Evolutionary conservation across 2,888 invertebrate genomes (phyloP).

Genomic region (Zaprionus bogoriensis): DNA sequence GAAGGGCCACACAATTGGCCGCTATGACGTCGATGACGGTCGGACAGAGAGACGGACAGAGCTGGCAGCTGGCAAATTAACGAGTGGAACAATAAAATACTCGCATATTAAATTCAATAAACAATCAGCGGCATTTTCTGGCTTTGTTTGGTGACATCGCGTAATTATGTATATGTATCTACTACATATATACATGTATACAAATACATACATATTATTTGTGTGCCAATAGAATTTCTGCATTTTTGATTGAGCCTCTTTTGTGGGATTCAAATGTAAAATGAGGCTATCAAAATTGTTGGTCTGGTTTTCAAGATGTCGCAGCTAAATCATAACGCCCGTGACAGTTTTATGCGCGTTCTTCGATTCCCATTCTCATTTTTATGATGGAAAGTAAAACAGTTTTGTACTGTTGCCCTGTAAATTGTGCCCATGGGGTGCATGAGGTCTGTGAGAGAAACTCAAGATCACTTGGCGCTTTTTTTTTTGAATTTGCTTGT

Average conservation of each 20-base stretch:
- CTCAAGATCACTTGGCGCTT: too few relatives aligned
- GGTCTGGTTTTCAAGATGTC: slow-evolving; percentile 29
- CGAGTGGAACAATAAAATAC: slow-evolving; percentile 3
- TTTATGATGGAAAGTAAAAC: slow-evolving; percentile 22
- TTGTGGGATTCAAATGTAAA: slow-evolving; percentile 3
- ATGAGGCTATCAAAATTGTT: slow-evolving; percentile 17
- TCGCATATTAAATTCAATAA: slow-evolving; percentile 27
- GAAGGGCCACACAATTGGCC: too few relatives aligned
- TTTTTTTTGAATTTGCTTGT: too few relatives aligned
- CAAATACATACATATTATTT: too few relatives aligned
- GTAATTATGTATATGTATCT: slow-evolving; percentile 21
- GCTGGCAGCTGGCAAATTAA: slow-evolving; percentile 12
- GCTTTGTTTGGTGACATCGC: background rate
- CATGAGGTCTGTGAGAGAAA: too few relatives aligned
- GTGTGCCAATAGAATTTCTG: slow-evolving; percentile 1
- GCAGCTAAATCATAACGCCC: slow-evolving; percentile 25
- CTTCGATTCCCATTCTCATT: background rate
- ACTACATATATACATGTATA: too few relatives aligned
- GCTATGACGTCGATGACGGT: too few relatives aligned
- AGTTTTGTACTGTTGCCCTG: background rate
- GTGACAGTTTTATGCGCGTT: slow-evolving; percentile 29
- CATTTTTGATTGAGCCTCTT: slow-evolving; percentile 32
- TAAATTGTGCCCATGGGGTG: background rate
- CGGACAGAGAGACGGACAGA: slow-evolving; percentile 9
- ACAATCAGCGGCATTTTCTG: slow-evolving; percentile 19